Evolutionary conservation across 2,888 invertebrate genomes (phyloP).

Genomic region (Chymomyza amoena): DNA sequence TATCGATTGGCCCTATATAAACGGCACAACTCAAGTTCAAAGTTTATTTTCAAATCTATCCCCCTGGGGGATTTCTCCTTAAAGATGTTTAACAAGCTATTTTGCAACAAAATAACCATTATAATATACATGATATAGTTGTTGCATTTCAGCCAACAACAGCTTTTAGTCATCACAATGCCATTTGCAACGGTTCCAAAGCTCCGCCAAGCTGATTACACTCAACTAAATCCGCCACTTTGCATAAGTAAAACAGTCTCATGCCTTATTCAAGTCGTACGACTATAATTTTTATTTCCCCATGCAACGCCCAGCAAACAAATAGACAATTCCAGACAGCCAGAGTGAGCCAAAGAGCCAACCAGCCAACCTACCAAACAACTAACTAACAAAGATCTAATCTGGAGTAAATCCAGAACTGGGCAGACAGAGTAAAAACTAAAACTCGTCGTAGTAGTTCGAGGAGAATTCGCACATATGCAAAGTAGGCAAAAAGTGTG

Average conservation of each 20-base stretch:
- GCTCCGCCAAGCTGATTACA: neutral
- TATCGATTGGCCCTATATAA: no score
- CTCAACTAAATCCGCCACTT: conserved; percentile 33
- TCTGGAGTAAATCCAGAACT: conserved; percentile 66
- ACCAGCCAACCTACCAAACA: conserved; percentile 16
- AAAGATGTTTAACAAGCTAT: neutral
- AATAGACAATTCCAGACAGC: conserved; percentile 32
- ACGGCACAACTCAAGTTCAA: no score
- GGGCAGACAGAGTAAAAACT: conserved; percentile 14
- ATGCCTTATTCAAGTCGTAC: conserved; percentile 36
- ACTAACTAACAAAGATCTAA: conserved; percentile 71
- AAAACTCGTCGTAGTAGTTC: neutral
- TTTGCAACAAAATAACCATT: neutral
- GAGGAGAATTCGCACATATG: conserved; percentile 67
- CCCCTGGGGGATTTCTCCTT: neutral
- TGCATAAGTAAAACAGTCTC: conserved; percentile 35
- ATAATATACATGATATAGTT: neutral
- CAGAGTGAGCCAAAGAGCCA: conserved; percentile 10
- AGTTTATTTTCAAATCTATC: no score
- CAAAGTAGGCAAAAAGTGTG: conserved; percentile 71
- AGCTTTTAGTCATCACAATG: conserved; percentile 32
- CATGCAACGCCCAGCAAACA: conserved; percentile 33
- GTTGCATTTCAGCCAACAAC: neutral
- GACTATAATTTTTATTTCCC: conserved; percentile 66
- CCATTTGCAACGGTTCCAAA: conserved; percentile 3